Conservation (phyloP, 53 echinoderm and acorn worm species). For the Paelopatides confundens region DNA sequence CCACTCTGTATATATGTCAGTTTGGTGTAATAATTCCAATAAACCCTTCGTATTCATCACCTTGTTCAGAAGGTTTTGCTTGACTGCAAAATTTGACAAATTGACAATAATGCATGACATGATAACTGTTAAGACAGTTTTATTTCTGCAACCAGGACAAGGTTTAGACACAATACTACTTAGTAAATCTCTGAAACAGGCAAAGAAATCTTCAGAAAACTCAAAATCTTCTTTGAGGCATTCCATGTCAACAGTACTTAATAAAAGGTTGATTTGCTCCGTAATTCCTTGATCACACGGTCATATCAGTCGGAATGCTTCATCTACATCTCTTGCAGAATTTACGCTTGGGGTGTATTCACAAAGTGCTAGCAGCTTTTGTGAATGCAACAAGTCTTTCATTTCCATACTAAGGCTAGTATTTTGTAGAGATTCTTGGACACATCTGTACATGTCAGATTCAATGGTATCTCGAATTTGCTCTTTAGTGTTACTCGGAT, state of each 20-base stretch:
- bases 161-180: neutral
- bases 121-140: neutral
- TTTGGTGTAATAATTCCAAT: neutral
- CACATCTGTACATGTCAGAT: neutral
- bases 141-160: neutral
- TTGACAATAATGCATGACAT: neutral
- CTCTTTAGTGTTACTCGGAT: neutral
- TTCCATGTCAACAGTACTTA: neutral
- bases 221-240: neutral
- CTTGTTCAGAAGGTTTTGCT: neutral
- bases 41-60: neutral
- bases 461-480: neutral
- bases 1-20: neutral
- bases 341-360: neutral
- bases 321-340: neutral
- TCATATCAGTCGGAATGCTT: neutral
- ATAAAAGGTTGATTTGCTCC: neutral
- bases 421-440: neutral
- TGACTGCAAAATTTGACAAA: neutral
- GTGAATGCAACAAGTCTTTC: neutral
- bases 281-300: neutral
- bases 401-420: constrained; percentile 2
- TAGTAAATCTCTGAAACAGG: neutral
- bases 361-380: neutral
- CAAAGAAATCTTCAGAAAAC: neutral